Conservation (phyloP, 2,888 invertebrate genomes). For the Spilarctia lutea region DNA sequence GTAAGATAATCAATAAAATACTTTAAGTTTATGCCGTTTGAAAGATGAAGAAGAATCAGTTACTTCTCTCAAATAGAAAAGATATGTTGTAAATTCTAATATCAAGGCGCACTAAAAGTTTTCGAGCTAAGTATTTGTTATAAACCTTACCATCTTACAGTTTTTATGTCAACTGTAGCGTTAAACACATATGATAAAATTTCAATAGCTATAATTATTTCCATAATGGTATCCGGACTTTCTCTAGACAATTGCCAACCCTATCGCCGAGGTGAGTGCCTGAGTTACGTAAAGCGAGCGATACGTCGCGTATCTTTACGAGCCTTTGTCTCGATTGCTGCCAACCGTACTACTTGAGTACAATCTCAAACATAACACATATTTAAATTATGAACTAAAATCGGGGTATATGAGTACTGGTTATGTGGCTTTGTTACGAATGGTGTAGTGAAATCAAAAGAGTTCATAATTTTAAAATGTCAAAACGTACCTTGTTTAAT, state of each 20-base stretch:
- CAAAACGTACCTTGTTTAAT: not conserved
- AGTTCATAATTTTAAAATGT: not conserved
- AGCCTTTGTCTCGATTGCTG: constrained; percentile 80
- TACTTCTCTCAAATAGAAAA: not conserved
- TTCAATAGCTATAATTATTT: not conserved
- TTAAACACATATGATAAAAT: not conserved
- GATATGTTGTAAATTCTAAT: not conserved
- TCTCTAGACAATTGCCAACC: constrained; percentile 12
- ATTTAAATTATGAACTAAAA: constrained; percentile 16
- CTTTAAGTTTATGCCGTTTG: too few species aligned
- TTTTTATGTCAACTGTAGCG: not conserved
- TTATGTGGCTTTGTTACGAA: constrained; percentile 4
- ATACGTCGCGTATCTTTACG: constrained; percentile 77
- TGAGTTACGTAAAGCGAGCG: constrained; percentile 59
- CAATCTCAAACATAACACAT: constrained; percentile 41
- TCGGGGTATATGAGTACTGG: constrained; percentile 4
- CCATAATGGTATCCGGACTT: constrained; percentile 16
- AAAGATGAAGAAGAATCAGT: too few species aligned
- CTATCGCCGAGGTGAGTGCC: constrained; percentile 55
- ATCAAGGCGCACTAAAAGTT: not conserved
- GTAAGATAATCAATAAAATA: too few species aligned
- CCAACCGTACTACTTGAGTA: constrained; percentile 65
- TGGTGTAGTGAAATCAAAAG: not conserved
- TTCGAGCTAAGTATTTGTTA: not conserved
- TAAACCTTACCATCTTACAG: not conserved